These are phyloP conservation scores for Achatina immaculata DNA, from an alignment of 1,140 invertebrate species.

Conservation along the genomic window DNA sequence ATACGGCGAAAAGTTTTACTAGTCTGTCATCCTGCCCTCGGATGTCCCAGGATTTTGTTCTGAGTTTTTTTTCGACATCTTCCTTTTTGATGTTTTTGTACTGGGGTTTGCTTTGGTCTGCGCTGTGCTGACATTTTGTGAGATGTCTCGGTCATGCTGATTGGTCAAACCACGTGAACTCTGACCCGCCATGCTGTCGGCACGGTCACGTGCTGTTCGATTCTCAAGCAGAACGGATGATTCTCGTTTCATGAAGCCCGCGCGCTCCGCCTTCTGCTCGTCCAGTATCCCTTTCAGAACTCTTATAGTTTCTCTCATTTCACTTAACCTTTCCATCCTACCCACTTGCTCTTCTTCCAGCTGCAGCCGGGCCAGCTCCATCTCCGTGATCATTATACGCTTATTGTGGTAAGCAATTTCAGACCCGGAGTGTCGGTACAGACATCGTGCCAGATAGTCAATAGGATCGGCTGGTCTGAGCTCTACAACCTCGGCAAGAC, in stretches of 20 bases:
- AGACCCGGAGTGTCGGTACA: background rate
- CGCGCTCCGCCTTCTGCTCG: background rate
- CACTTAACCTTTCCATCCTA: background rate
- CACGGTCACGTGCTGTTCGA: background rate
- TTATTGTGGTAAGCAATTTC: background rate
- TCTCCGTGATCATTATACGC: background rate
- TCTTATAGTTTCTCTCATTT: background rate
- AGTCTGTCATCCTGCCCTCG: too few relatives aligned
- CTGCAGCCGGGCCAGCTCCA: background rate
- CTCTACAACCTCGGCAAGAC: background rate
- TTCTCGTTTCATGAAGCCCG: background rate
- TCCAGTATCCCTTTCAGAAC: background rate
- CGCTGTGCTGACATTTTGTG: too few relatives aligned
- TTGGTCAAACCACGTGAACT: background rate
- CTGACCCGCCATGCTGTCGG: background rate
- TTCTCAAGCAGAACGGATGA: background rate
- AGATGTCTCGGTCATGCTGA: background rate
- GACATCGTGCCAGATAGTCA: background rate
- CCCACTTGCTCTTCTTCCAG: background rate
- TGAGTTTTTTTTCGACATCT: too few relatives aligned
- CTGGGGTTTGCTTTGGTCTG: too few relatives aligned
- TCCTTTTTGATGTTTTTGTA: too few relatives aligned
- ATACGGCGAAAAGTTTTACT: too few relatives aligned
- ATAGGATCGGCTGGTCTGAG: background rate
- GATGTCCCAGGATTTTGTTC: too few relatives aligned